Percentiles rank a stretch among this genome's conserved stretches.
phyloP scores from a whole-genome alignment of 1,140 invertebrate species.

The Calephelis virginiensis region DNA sequence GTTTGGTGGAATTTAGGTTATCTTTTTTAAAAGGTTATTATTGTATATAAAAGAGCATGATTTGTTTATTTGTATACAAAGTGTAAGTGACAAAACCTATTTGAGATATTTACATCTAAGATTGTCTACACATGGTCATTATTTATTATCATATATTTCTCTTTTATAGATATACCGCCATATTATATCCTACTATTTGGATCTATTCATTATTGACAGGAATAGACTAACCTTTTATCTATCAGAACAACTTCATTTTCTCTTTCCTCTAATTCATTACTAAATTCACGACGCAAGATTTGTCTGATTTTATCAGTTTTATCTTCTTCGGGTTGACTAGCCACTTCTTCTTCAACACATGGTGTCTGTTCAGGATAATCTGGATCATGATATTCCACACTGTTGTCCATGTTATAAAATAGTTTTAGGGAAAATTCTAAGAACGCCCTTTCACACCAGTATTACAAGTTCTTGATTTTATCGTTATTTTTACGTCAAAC shows the following conservation, averaged over 20 bases:
- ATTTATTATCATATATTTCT: too few species aligned
- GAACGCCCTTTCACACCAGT: conserved; percentile 22
- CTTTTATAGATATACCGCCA: too few species aligned
- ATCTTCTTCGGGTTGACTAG: conserved; percentile 46
- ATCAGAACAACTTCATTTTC: conserved; percentile 64
- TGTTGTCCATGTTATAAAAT: conserved; percentile 53
- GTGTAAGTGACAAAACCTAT: too few species aligned
- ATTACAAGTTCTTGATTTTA: conserved; percentile 27
- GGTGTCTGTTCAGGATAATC: conserved; percentile 57
- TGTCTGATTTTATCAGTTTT: conserved; percentile 61
- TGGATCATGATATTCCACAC: conserved; percentile 67
- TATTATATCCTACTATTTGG: not conserved
- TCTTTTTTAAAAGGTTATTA: too few species aligned
- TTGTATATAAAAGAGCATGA: too few species aligned
- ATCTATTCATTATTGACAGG: conserved; percentile 12
- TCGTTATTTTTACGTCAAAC: conserved; percentile 33
- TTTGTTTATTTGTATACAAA: too few species aligned
- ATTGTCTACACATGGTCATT: not conserved
- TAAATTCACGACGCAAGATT: conserved; percentile 65
- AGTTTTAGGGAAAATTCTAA: conserved; percentile 24
- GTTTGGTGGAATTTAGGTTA: too few species aligned
- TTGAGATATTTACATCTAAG: too few species aligned
- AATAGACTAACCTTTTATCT: conserved; percentile 61
- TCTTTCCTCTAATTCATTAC: conserved; percentile 57
- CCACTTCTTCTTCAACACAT: conserved; percentile 43